Evolutionary conservation across 1,140 invertebrate genomes (phyloP).

Genomic region (Daktulosphaira vitifoliae): DNA sequence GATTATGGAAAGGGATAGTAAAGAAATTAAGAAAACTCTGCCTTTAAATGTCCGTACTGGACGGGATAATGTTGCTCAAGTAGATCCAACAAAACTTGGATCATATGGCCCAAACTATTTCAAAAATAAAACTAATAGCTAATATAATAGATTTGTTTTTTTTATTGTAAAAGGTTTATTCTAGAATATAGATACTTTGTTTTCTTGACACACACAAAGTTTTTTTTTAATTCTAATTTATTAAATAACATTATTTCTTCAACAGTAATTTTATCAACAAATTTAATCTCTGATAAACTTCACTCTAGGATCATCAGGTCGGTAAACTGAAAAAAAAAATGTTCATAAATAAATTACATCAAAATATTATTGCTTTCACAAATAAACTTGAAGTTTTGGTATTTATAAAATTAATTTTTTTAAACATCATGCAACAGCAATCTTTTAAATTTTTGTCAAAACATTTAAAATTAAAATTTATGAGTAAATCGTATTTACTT

Average conservation of each 20-base stretch:
- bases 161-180: neutral
- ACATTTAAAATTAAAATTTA: neutral
- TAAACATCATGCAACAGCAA: too few relatives aligned
- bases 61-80: slow-evolving; percentile 5
- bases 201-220: neutral
- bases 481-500: neutral
- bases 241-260: neutral
- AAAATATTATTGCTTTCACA: neutral
- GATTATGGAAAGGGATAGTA: slow-evolving; percentile 5
- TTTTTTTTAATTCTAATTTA: neutral
- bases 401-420: too few relatives aligned
- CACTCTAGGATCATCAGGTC: slow-evolving; percentile 23
- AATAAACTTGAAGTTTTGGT: neutral
- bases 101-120: neutral
- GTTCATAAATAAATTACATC: neutral
- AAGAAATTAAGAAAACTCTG: slow-evolving; percentile 3
- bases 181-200: neutral
- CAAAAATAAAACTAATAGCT: slow-evolving; percentile 14
- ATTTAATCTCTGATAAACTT: slow-evolving; percentile 3
- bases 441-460: too few relatives aligned
- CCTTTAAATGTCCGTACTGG: neutral
- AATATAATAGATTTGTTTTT: slow-evolving; percentile 13
- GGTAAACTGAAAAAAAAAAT: slow-evolving; percentile 24
- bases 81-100: neutral
- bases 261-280: neutral